Evolutionary conservation across 2,888 invertebrate species (phyloP).

Genomic region (Phyto melanocephala): DNA sequence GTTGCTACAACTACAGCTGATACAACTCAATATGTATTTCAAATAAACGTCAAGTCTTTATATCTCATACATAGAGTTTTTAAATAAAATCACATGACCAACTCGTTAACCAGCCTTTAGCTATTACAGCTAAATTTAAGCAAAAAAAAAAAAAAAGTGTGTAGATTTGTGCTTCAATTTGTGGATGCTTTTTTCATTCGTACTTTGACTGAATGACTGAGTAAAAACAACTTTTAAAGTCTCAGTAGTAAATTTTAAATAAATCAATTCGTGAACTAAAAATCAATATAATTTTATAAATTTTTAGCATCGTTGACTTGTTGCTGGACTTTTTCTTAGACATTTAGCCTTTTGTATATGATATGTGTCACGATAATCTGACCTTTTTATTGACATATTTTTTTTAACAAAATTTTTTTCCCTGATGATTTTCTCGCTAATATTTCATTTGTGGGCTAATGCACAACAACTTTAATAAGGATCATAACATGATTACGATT

Average conservation of each 20-base stretch:
- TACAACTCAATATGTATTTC: conserved; percentile 8
- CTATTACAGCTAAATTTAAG: conserved; percentile 36
- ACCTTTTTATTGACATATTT: too few relatives aligned
- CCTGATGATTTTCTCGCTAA: too few relatives aligned
- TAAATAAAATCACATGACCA: conserved; percentile 41
- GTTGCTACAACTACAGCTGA: neutral
- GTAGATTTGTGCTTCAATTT: neutral
- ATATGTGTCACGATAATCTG: too few relatives aligned
- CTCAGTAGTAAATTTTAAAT: neutral
- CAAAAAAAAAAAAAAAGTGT: neutral
- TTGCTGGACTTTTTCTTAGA: too few relatives aligned
- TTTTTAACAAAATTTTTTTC: too few relatives aligned
- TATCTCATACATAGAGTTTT: neutral
- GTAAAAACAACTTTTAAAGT: conserved; percentile 20
- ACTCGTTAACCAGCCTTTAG: conserved; percentile 48
- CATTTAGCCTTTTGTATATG: too few relatives aligned
- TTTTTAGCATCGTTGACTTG: too few relatives aligned
- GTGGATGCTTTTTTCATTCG: neutral
- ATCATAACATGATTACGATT: too few relatives aligned
- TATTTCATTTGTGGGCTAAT: too few relatives aligned
- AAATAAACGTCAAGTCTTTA: conserved; percentile 28
- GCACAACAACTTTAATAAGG: too few relatives aligned
- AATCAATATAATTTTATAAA: too few relatives aligned
- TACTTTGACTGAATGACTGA: conserved; percentile 6
- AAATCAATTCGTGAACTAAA: neutral